Percentiles rank a stretch among this genome's conserved stretches.
Conservation (phyloP, 2,888 invertebrate genomes). For the Euproctis similis region DNA sequence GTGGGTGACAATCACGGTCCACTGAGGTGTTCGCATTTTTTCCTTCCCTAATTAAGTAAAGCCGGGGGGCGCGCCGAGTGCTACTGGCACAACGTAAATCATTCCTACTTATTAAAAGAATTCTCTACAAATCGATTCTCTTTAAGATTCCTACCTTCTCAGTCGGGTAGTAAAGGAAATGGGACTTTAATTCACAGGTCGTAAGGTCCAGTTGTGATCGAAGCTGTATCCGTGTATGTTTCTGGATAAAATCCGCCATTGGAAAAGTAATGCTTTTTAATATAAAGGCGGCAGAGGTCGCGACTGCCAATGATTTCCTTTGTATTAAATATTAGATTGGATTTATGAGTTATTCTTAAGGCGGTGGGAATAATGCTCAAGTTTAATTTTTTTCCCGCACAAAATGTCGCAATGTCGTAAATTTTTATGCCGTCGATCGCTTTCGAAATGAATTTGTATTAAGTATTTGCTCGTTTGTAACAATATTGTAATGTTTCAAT, state of each 20-base stretch:
- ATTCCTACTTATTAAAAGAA: slow-evolving; percentile 70
- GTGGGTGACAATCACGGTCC: slow-evolving; percentile 7
- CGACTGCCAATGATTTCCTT: slow-evolving; percentile 37
- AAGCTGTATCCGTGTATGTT: slow-evolving; percentile 24
- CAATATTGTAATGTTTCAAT: too few species aligned
- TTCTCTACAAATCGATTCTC: slow-evolving; percentile 62
- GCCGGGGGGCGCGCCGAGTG: slow-evolving; percentile 47
- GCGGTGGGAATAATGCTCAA: slow-evolving; percentile 22
- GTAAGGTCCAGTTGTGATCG: slow-evolving; percentile 1
- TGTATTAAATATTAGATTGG: slow-evolving; percentile 44
- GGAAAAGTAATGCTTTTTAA: slow-evolving; percentile 39
- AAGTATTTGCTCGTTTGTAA: too few species aligned
- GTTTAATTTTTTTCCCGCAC: slow-evolving; percentile 23
- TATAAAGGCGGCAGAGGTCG: slow-evolving; percentile 30
- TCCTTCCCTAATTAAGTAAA: slow-evolving; percentile 53
- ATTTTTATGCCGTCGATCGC: slow-evolving; percentile 25
- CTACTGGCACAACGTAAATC: slow-evolving; percentile 67
- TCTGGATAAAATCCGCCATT: slow-evolving; percentile 29
- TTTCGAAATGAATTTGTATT: slow-evolving; percentile 21
- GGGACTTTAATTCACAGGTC: slow-evolving; percentile 10
- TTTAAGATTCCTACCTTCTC: slow-evolving; percentile 50
- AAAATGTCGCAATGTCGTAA: slow-evolving; percentile 18
- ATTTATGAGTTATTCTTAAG: slow-evolving; percentile 35
- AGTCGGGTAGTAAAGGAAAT: slow-evolving; percentile 7
- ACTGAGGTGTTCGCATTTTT: slow-evolving; percentile 44